Evolutionary conservation across 2,888 invertebrate species (phyloP).

Genomic region (Bhutanitis thaidina): DNA sequence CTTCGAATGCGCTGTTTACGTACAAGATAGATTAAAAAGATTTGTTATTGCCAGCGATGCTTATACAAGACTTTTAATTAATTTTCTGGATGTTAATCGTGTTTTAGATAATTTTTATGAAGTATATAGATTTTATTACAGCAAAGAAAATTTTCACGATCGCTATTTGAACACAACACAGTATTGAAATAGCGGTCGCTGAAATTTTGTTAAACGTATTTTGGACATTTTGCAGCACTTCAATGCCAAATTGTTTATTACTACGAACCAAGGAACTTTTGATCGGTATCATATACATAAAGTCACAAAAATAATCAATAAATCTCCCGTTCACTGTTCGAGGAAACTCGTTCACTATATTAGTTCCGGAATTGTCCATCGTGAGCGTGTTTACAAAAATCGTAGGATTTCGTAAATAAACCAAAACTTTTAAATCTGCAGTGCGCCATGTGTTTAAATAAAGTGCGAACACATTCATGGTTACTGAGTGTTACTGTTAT

Average conservation of each 20-base stretch:
- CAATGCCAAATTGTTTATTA: no score
- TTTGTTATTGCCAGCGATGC: slow-evolving; percentile 13
- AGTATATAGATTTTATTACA: neutral
- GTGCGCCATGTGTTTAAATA: slow-evolving; percentile 20
- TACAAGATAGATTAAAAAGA: slow-evolving; percentile 16
- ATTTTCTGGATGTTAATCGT: neutral
- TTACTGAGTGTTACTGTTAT: slow-evolving; percentile 9
- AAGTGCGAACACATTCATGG: slow-evolving; percentile 5
- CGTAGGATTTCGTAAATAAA: slow-evolving; percentile 23
- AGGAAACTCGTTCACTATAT: slow-evolving; percentile 5
- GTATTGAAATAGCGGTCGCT: no score
- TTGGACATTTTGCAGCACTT: no score
- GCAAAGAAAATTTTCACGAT: neutral
- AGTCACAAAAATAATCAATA: slow-evolving; percentile 2
- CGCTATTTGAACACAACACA: no score
- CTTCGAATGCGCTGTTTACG: slow-evolving; percentile 14
- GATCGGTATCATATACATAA: no score
- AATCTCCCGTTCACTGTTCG: neutral
- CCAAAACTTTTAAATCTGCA: slow-evolving; percentile 6
- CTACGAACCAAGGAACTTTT: no score
- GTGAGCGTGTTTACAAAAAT: slow-evolving; percentile 2
- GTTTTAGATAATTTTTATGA: neutral
- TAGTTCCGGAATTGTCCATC: slow-evolving; percentile 3
- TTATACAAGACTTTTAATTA: slow-evolving; percentile 6
- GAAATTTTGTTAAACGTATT: no score